Evolutionary conservation across 1,140 invertebrate genomes (phyloP).

Genomic region (Megathymus violae): DNA sequence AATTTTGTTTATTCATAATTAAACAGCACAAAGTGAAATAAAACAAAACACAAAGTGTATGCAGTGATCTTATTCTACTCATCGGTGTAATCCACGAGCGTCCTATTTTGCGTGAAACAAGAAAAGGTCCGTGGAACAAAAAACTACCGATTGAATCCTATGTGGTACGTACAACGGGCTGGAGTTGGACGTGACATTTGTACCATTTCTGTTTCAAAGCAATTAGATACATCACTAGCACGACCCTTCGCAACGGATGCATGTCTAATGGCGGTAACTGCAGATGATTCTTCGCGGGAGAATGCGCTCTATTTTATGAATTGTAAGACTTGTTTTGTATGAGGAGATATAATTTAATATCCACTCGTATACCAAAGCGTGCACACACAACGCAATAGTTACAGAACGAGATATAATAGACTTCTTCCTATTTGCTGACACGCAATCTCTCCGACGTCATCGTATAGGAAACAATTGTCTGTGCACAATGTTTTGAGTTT

Average conservation of each 20-base stretch:
- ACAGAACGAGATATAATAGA: slow-evolving; percentile 39
- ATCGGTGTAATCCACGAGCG: slow-evolving; percentile 23
- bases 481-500: background rate
- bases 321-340: slow-evolving; percentile 17
- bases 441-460: slow-evolving; percentile 38
- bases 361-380: slow-evolving; percentile 26
- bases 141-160: slow-evolving; percentile 42
- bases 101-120: slow-evolving; percentile 33
- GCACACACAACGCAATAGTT: slow-evolving; percentile 32
- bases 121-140: slow-evolving; percentile 36
- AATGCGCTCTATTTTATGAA: slow-evolving; percentile 21
- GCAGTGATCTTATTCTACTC: slow-evolving; percentile 25
- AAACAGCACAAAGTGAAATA: slow-evolving; percentile 20
- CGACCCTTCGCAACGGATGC: slow-evolving; percentile 30
- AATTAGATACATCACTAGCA: slow-evolving; percentile 49
- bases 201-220: slow-evolving; percentile 54
- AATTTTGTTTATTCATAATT: background rate
- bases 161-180: slow-evolving; percentile 7
- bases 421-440: slow-evolving; percentile 38
- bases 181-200: slow-evolving; percentile 42
- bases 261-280: slow-evolving; percentile 26
- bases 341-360: slow-evolving; percentile 28
- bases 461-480: slow-evolving; percentile 31
- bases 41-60: slow-evolving; percentile 18
- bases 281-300: slow-evolving; percentile 10